Evolutionary conservation across 2,113 vertebrate genomes (phyloP).

Genomic region (Sapayoa aenigma): DNA sequence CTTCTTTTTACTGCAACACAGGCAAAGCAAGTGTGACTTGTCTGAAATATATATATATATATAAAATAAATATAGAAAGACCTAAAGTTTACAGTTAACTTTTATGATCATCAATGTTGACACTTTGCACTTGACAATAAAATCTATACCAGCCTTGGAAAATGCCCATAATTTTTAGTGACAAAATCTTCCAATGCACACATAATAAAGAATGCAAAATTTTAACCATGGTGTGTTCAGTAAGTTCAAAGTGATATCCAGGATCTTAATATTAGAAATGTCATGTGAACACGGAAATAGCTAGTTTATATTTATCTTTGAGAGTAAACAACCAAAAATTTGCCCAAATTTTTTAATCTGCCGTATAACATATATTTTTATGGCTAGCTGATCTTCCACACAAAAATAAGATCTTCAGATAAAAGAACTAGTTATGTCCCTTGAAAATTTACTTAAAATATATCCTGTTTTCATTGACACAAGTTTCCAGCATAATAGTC

Average conservation of each 20-base stretch:
- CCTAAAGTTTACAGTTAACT: background rate
- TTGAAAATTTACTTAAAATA: conserved; percentile 37
- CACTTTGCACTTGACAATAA: background rate
- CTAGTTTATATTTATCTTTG: background rate
- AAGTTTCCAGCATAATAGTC: background rate
- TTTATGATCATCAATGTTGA: background rate
- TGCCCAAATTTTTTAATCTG: background rate
- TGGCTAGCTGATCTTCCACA: background rate
- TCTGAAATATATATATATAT: background rate
- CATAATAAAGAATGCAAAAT: background rate
- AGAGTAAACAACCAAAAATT: background rate
- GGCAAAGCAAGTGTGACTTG: background rate
- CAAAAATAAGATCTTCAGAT: background rate
- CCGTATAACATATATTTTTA: background rate
- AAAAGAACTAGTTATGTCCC: background rate
- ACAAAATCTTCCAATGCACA: background rate
- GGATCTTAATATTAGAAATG: background rate
- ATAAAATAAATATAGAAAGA: background rate
- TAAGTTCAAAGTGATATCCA: background rate
- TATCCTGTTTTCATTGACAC: conserved; percentile 2
- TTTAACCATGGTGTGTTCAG: background rate
- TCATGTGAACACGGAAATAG: background rate
- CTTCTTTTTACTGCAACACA: background rate
- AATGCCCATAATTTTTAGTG: background rate
- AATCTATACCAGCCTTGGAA: background rate